Base-by-base conservation (phyloP, 1,140 invertebrate species). In the Linepithema humile region DNA sequence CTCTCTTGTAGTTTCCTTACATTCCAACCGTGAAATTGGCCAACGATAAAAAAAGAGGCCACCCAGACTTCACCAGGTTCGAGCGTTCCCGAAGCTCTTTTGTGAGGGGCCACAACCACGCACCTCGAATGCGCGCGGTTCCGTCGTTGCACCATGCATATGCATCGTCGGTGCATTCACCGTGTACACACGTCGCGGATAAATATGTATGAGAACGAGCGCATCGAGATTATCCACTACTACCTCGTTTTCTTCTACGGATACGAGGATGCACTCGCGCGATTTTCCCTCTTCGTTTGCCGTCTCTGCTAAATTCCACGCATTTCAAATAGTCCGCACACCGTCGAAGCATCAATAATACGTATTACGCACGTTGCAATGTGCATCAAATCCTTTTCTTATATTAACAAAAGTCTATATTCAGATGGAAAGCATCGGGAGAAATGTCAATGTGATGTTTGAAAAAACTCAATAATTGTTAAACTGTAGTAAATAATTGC, bases 191-290 rank as follows among this genome's bases (percentile, higher is more conserved):
- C 84, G 85, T 87, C 83, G 53, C 38, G 80, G 70, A 90, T 90
- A 90, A 90, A 90, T 90, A 90, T 90, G 89, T 90, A 90, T 90
- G 90, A 90, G 89, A 74, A 65, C 65, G 85, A 89, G 75, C 77
- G 87, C 89, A 90, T 89, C 84, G 90, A 90, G 87, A 90, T 90
- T 90, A 90, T 90, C 88, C 89, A 84, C 85, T 89, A 88, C 89
- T 85, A 85, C 65, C 87, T 88, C 75, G 86, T 88, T 88, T 88
- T 82, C 87, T 88, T 85, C 78, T 74, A 78, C 70, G 35, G 48
- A 82, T 77, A 87, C 69, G 70, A 59, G 59, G 10, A 77, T 50
- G 69, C 57, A 50, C n/a, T n/a, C 73, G 84, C 67, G 69, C 67
- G 75, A 84, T 86, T 84, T 88, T 86, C 80, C 85, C 85, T n/a